Evolutionary conservation across 2,797 vertebrate species (phyloP), one percentile per base, ranked within the genome.

Genomic region (Neosilurus mollespiculum): DNA sequence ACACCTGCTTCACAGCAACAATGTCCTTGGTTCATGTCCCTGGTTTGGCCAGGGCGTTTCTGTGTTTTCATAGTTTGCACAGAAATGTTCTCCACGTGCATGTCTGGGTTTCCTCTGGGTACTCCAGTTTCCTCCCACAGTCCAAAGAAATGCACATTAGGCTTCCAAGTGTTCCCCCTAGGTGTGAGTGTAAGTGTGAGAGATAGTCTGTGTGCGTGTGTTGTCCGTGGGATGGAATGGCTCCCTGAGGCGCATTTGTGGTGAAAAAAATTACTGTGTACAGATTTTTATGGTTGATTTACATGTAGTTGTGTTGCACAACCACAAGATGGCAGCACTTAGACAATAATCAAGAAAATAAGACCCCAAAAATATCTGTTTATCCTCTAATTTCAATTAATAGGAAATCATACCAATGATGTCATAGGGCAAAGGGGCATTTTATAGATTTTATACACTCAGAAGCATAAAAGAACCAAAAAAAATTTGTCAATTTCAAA

Each of bases 311-410:
- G 8, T 83, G 49, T 54, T 69, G 1, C 22, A 56, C 10, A 56
- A 69, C 83, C 88, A 88, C 83, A 43, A 84, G 87, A 53, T 83
- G 88, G 79, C 87, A 86, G 84, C 59, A 82, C 12, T 15, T n/a
- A 30, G 15, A 37, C 51, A 77, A 3, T 78, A 53, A 64, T 77
- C 4, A 15, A 24, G 11, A 51, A 43, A n/a, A 51, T 8, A n/a
- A 51, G 12, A 65, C 15, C 56, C 73, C 78, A 18, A 2, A 58
- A 59, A 14, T n/a, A 12, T n/a, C 8, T 16, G 1, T 24, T 2
- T 78, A 49, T 11, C 24, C 15, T 5, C 3, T 82, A 18, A 22
- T 82, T 81, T 51, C 30, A 0, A 34, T 51, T 2, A 61, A 20
- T 30, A 69, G 81, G n/a, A 16, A 59, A 53, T 70, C 11, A 49